Percentiles rank a stretch among this genome's conserved stretches.
Conservation (phyloP, 2,888 invertebrate species). For the Gasteruption jaculator region DNA sequence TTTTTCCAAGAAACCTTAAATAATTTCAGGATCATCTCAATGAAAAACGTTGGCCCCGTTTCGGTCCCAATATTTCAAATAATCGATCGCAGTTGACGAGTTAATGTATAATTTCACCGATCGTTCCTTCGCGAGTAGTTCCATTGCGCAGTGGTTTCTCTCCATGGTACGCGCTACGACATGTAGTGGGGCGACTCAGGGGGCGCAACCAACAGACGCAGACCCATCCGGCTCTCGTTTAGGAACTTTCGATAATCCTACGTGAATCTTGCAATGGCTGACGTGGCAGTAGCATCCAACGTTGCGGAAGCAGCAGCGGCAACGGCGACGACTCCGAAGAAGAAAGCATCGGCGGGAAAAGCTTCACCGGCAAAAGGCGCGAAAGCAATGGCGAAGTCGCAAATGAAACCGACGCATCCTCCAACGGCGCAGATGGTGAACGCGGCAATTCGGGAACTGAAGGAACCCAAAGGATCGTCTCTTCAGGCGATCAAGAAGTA, state of each 20-base stretch:
- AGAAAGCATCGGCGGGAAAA: slow-evolving; percentile 19
- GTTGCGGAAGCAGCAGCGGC: slow-evolving; percentile 11
- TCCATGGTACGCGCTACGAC: slow-evolving; percentile 23
- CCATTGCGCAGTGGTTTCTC: no score
- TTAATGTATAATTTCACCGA: no score
- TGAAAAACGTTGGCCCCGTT: no score
- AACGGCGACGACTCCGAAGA: slow-evolving; percentile 16
- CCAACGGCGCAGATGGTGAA: slow-evolving; percentile 58
- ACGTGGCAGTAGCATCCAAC: slow-evolving; percentile 9
- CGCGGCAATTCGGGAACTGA: slow-evolving; percentile 55
- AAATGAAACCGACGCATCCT: slow-evolving; percentile 52
- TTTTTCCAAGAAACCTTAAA: no score
- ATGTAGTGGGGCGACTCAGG: slow-evolving; percentile 4
- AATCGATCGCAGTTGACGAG: no score
- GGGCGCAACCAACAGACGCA: slow-evolving; percentile 1
- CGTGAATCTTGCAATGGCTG: no score
- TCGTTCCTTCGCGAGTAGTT: no score
- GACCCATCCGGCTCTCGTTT: no score
- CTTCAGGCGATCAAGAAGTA: slow-evolving; percentile 62
- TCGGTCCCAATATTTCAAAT: no score
- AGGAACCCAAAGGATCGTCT: slow-evolving; percentile 61
- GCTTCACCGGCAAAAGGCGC: slow-evolving; percentile 7
- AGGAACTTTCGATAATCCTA: no score
- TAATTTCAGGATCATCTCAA: no score
- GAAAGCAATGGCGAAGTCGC: slow-evolving; percentile 24